These are phyloP conservation scores for Paraescarpia echinospica DNA, from an alignment of 1,140 invertebrate species.

Conservation along the genomic window DNA sequence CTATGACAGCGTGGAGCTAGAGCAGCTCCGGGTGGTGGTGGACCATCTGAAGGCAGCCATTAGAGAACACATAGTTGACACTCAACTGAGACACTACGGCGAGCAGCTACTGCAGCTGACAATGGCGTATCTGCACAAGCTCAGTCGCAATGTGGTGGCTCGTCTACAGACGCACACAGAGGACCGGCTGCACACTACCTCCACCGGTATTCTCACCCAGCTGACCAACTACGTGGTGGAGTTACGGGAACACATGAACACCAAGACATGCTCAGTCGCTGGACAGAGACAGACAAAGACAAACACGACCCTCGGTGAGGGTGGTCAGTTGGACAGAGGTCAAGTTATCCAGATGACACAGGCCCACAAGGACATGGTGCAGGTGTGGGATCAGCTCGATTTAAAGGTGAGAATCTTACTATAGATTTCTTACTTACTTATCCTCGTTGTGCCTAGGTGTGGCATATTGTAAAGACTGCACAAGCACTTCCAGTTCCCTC, in stretches of 20 bases:
- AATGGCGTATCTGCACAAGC: slow-evolving; percentile 43
- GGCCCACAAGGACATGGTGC: background rate
- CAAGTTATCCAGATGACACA: background rate
- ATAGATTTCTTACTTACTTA: background rate
- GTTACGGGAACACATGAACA: background rate
- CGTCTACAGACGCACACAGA: background rate
- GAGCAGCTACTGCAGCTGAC: slow-evolving; percentile 37
- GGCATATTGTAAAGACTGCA: no score
- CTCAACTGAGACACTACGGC: slow-evolving; percentile 38
- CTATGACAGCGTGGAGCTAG: background rate
- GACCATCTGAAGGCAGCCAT: background rate
- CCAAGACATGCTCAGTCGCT: background rate
- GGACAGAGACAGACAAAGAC: background rate
- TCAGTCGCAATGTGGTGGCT: slow-evolving; percentile 36
- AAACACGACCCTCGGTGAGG: background rate
- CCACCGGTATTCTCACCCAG: background rate
- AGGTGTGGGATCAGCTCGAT: background rate
- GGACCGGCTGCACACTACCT: background rate
- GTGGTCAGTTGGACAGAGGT: background rate
- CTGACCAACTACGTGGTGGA: background rate
- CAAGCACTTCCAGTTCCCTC: no score
- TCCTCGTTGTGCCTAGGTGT: no score
- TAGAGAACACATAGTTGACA: slow-evolving; percentile 33
- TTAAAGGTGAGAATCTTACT: background rate
- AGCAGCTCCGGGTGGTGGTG: background rate